Evolutionary conservation across 2,113 vertebrate species (phyloP).

Genomic region (Struthio camelus): DNA sequence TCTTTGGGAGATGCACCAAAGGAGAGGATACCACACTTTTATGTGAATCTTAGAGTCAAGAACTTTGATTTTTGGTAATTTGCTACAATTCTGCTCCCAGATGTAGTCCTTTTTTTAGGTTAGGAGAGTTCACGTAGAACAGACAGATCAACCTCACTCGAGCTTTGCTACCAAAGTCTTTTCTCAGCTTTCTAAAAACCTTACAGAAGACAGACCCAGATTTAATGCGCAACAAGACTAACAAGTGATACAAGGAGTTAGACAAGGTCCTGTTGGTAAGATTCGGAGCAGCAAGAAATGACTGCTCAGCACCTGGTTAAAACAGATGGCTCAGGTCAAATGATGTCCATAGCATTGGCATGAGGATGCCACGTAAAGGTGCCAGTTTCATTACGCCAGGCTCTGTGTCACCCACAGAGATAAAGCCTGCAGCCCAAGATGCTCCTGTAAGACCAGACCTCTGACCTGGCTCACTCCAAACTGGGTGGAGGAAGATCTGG

Average conservation of each 20-base stretch:
- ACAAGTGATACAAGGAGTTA: neutral
- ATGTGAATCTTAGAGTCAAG: neutral
- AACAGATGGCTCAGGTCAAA: neutral
- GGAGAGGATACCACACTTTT: neutral
- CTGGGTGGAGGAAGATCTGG: neutral
- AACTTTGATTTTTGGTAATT: neutral
- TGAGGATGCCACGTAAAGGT: neutral
- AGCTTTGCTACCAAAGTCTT: neutral
- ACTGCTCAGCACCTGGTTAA: neutral
- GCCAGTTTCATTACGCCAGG: neutral
- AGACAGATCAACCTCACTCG: rapidly evolving
- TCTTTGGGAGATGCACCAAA: neutral
- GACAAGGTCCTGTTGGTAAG: neutral
- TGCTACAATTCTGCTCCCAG: neutral
- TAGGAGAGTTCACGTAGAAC: neutral
- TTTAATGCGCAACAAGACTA: neutral
- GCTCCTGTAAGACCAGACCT: neutral
- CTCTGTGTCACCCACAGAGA: neutral
- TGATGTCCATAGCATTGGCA: neutral
- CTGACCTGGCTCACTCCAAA: neutral
- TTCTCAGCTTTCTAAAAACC: neutral
- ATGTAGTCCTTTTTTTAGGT: neutral
- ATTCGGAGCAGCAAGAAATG: neutral
- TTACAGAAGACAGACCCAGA: neutral
- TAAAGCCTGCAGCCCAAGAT: neutral